phyloP scores from a whole-genome alignment of 2,797 vertebrate species.

The Siniperca obscura region DNA sequence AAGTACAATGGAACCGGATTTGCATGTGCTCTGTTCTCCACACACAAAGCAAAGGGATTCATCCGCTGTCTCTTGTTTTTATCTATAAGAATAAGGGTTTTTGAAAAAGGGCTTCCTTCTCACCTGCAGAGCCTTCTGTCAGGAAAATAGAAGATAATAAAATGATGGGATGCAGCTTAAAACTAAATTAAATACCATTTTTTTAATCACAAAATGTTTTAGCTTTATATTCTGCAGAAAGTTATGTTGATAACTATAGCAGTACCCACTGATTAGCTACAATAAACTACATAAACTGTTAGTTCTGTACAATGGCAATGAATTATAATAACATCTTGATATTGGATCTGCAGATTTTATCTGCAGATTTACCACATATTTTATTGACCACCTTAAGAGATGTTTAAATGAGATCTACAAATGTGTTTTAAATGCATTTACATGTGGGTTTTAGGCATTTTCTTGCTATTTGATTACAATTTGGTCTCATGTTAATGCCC shows the following conservation, averaged over 20 bases:
- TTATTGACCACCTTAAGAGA: background rate
- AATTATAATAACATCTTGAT: background rate
- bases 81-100: slow-evolving; percentile 17
- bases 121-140: background rate
- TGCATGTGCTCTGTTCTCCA: slow-evolving; percentile 29
- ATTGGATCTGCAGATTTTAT: background rate
- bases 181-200: slow-evolving; percentile 11
- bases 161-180: background rate
- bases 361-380: slow-evolving; percentile 7
- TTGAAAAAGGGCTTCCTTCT: background rate
- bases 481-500: background rate
- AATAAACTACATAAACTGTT: background rate
- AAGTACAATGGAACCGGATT: slow-evolving; percentile 15
- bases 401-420: background rate
- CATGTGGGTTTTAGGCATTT: background rate
- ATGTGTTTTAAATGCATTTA: background rate
- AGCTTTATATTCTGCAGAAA: slow-evolving; percentile 9
- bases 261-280: background rate
- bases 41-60: background rate
- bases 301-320: background rate
- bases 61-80: slow-evolving; percentile 10
- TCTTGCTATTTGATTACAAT: background rate
- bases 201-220: background rate
- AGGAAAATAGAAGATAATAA: background rate
- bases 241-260: background rate